A percentile compares a stretch with the other conserved stretches of the same genome.
Conservation (phyloP, 2,797 vertebrate genomes). For the Galago senegalensis region DNA sequence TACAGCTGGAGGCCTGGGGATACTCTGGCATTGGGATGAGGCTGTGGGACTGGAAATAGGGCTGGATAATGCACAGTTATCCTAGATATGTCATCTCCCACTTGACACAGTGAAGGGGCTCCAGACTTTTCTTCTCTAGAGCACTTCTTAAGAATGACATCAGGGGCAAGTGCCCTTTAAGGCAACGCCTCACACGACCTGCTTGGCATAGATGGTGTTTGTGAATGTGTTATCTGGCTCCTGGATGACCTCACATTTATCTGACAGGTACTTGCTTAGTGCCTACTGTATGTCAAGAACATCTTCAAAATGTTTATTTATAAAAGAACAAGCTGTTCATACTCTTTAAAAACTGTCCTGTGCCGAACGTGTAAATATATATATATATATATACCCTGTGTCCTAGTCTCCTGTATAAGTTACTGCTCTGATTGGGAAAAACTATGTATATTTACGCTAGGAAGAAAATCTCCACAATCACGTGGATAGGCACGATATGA, state of each 20-base stretch:
- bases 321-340: neutral
- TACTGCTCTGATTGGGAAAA: neutral
- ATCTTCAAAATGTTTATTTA: neutral
- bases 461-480: constrained; percentile 2
- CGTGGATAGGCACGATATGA: neutral
- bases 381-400: neutral
- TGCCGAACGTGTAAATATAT: neutral
- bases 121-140: neutral
- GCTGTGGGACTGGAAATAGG: neutral
- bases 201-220: neutral
- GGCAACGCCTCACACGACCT: neutral
- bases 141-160: constrained; percentile 79
- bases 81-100: neutral
- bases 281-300: neutral
- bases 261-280: neutral
- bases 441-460: neutral
- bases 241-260: neutral
- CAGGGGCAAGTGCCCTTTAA: constrained; percentile 63
- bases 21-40: neutral
- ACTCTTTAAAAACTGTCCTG: neutral
- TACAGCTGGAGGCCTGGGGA: neutral
- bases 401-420: neutral
- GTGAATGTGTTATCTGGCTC: neutral
- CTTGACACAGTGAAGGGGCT: neutral
- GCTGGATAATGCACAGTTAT: neutral